Evolutionary conservation across 2,797 vertebrate species (phyloP), one percentile per base, ranked within the genome.

Genomic region (Mus caroli): DNA sequence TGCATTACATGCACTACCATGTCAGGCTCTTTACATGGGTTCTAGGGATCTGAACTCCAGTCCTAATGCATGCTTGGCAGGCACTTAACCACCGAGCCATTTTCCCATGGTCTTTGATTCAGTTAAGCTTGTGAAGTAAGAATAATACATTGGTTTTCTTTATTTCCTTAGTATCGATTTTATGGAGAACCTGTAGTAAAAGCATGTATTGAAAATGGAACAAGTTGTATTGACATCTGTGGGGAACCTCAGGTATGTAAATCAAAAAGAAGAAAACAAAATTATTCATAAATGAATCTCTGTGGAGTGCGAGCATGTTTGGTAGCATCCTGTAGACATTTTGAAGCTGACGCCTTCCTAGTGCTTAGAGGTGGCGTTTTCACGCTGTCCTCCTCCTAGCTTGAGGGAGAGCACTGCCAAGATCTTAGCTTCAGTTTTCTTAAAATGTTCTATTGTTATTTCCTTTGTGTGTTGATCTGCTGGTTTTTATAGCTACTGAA

Each of bases 191-290:
- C 99, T 3, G 99, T 99, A 64, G 99, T 99, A 34, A 99, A 99
- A 98, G 99, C 99, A 46, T 99, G 99, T 95, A 97, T 99, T 98
- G 99, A 99, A 98, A 99, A 99, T 91, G 99, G 99, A 97, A 98
- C 99, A 31, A 99, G 99, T 97, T 99, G 98, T 95, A 98, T 99
- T 43, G 99, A 99, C 97, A 99, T 99, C 98, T 98, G 98, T 97
- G 99, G 99, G 97, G 99, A 99, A 96, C 99, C 99, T 83, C 99
- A 99, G 99, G 99, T 99, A 99, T 26, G 98, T 96, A 69, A 73
- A 82, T 14, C 56, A 15, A 54, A 79, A 93, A 89, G 50, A 13
- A 69, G 88, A 67, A 60, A 69, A 67, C 20, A 43, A 24, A 71
- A 73, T 88, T 80, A 58, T 60, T 11, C 46, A 50, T 67, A 26